Conservation (phyloP, 1,140 invertebrate species). For the Chymomyza costata region DNA sequence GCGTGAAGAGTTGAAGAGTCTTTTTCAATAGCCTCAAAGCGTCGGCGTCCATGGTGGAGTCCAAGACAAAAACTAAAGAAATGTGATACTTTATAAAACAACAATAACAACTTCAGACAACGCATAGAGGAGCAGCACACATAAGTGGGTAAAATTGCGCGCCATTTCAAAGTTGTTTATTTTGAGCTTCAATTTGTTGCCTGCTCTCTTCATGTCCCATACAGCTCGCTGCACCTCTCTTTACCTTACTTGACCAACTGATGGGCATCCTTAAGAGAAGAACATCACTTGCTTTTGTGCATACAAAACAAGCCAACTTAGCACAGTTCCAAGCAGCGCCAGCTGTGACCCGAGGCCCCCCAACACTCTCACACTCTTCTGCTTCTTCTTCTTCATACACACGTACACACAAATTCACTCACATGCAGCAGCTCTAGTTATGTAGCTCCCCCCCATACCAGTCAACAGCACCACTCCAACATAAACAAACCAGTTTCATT, state of each 20-base stretch:
- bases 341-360: conserved; percentile 27
- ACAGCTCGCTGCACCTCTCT: conserved; percentile 3
- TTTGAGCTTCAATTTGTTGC: conserved; percentile 33
- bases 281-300: conserved; percentile 36
- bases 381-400: conserved; percentile 10
- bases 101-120: conserved; percentile 7
- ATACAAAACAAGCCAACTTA: conserved; percentile 60
- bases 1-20: no score
- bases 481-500: conserved; percentile 30
- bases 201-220: not conserved
- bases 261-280: not conserved
- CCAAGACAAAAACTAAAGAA: conserved; percentile 21
- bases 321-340: conserved; percentile 60
- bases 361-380: conserved; percentile 6
- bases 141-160: conserved; percentile 31
- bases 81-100: conserved; percentile 10
- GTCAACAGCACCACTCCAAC: conserved; percentile 3
- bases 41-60: no score
- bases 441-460: not conserved
- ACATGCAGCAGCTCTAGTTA: conserved; percentile 6
- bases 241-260: not conserved
- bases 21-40: no score
- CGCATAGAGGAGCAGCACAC: conserved; percentile 2
- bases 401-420: conserved; percentile 11
- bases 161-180: conserved; percentile 44